These are phyloP conservation scores for Coelogynopora nodosa DNA, from an alignment of 2,888 invertebrate species.

Conservation along the genomic window DNA sequence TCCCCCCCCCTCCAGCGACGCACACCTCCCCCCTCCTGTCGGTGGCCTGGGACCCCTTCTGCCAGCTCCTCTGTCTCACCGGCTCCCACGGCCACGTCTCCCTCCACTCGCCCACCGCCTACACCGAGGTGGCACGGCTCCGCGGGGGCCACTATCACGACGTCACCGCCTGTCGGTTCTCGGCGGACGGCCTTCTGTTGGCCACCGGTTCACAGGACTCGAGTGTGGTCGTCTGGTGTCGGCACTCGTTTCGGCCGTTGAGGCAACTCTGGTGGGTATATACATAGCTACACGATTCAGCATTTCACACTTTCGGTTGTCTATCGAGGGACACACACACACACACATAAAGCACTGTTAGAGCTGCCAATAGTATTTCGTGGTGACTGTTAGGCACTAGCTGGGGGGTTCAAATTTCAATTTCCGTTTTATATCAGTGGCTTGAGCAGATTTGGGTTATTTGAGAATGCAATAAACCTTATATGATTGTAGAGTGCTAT, in stretches of 20 bases:
- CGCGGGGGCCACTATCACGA: constrained; percentile 64
- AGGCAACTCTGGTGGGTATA: constrained; percentile 55
- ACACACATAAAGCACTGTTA: too few species aligned
- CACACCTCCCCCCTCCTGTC: background rate
- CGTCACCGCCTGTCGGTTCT: constrained; percentile 63
- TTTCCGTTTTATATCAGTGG: too few species aligned
- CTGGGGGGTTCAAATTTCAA: too few species aligned
- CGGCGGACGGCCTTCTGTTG: constrained; percentile 64
- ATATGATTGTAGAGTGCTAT: too few species aligned
- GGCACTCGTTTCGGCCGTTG: constrained; percentile 58
- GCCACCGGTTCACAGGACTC: constrained; percentile 65
- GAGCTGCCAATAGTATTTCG: too few species aligned
- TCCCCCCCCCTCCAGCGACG: too few species aligned
- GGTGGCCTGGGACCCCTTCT: background rate
- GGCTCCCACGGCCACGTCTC: background rate
- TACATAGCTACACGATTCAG: too few species aligned
- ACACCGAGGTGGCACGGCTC: constrained; percentile 51
- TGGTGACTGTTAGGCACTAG: too few species aligned
- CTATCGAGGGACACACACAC: too few species aligned
- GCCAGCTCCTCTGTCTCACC: background rate
- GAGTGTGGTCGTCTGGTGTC: constrained; percentile 64
- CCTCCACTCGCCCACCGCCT: background rate
- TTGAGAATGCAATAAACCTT: too few species aligned
- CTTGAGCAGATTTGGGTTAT: too few species aligned
- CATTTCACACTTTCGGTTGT: too few species aligned